Percentiles rank a stretch among this genome's conserved stretches.
Evolutionary conservation across 2,113 vertebrate species (phyloP).

Genomic region (Amblyopsis rosae): DNA sequence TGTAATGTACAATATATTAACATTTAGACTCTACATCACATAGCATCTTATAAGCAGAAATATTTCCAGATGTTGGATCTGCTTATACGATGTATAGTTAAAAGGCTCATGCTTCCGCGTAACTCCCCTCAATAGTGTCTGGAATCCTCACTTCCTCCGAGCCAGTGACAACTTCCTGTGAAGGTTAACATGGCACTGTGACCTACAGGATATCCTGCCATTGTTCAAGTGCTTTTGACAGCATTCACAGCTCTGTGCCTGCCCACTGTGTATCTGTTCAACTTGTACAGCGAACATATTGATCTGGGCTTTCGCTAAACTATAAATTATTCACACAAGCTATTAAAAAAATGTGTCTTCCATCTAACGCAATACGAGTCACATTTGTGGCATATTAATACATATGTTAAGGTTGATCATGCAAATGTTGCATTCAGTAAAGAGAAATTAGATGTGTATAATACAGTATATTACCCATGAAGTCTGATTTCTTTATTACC

Average conservation of each 20-base stretch:
- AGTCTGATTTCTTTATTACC: background rate
- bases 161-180: conserved; percentile 74
- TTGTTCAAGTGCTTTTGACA: conserved; percentile 72
- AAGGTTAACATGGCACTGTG: conserved; percentile 65
- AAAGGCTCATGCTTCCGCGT: conserved; percentile 43
- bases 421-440: background rate
- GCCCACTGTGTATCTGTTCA: conserved; percentile 44
- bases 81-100: conserved; percentile 8
- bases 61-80: conserved; percentile 17
- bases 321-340: conserved; percentile 28
- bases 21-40: background rate
- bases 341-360: conserved; percentile 25
- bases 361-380: background rate
- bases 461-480: background rate
- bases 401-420: conserved; percentile 11
- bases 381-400: background rate
- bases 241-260: conserved; percentile 48
- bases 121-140: conserved; percentile 42
- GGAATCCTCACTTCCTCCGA: conserved; percentile 72
- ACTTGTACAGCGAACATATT: conserved; percentile 29
- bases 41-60: background rate
- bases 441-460: background rate
- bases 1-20: no score
- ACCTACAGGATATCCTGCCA: conserved; percentile 78
- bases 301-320: conserved; percentile 5